Conservation (phyloP, 1,140 invertebrate genomes). For the Dufourea novaeangliae region DNA sequence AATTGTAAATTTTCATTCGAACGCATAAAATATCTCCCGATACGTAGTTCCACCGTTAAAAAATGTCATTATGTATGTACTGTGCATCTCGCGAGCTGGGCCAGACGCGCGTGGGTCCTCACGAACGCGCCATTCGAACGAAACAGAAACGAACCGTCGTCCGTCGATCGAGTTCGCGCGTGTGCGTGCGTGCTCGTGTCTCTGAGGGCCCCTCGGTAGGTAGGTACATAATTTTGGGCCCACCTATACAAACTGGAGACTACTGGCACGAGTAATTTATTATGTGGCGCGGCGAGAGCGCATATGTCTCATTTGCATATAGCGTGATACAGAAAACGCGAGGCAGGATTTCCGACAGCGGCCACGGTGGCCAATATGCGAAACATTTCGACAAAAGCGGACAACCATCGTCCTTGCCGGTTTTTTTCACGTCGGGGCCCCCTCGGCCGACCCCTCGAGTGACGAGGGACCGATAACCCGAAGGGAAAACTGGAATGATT, state of each 20-base stretch:
- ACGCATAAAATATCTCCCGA: no score
- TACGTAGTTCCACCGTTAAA: no score
- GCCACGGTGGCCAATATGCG: constrained; percentile 51
- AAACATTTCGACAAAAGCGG: constrained; percentile 66
- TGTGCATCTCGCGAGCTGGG: no score
- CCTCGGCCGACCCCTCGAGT: no score
- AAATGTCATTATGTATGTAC: no score
- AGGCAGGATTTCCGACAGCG: constrained; percentile 63
- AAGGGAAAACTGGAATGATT: no score
- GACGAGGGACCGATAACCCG: no score
- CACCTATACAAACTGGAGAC: constrained; percentile 51
- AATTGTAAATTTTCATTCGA: no score
- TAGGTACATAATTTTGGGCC: constrained; percentile 68
- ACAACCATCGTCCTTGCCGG: no score
- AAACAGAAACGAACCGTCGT: not conserved
- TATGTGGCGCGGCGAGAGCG: constrained; percentile 67
- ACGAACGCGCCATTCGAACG: not conserved
- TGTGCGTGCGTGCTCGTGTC: constrained; percentile 23
- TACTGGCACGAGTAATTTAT: constrained; percentile 68
- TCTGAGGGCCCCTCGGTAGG: not conserved
- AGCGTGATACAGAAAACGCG: constrained; percentile 72
- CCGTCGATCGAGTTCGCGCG: not conserved
- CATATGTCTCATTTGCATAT: constrained; percentile 78
- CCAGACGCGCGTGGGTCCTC: not conserved
- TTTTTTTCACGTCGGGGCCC: no score